These are phyloP conservation scores for Champsocephalus gunnari DNA, from an alignment of 2,797 vertebrate genomes.

Conservation along the genomic window DNA sequence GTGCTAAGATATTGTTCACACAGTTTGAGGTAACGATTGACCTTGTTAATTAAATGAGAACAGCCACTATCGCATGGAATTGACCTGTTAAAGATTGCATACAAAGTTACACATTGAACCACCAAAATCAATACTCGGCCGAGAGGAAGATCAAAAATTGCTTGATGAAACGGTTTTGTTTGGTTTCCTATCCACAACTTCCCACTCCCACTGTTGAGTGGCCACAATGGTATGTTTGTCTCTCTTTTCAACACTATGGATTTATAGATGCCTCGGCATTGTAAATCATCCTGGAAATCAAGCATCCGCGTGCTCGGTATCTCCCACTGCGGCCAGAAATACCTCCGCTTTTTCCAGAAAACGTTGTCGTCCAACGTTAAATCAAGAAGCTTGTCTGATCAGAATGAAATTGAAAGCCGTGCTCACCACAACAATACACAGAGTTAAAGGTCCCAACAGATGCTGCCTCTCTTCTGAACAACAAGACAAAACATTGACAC, in stretches of 20 bases:
- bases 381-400: slow-evolving; percentile 69
- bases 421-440: slow-evolving; percentile 50
- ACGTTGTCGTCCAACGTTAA: slow-evolving; percentile 62
- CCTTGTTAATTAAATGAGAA: slow-evolving; percentile 75
- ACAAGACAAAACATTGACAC: slow-evolving; percentile 55
- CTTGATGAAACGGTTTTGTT: slow-evolving; percentile 67
- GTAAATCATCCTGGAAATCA: slow-evolving; percentile 75
- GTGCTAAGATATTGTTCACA: slow-evolving; percentile 21
- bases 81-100: slow-evolving; percentile 58
- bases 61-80: slow-evolving; percentile 36
- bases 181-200: slow-evolving; percentile 62
- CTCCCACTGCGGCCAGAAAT: slow-evolving; percentile 67
- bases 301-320: slow-evolving; percentile 62
- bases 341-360: slow-evolving; percentile 66
- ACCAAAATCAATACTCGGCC: slow-evolving; percentile 54
- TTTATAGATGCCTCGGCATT: slow-evolving; percentile 70
- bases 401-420: slow-evolving; percentile 61
- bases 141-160: slow-evolving; percentile 63
- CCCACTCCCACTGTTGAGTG: slow-evolving; percentile 71
- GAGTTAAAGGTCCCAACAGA: slow-evolving; percentile 60
- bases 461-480: slow-evolving; percentile 44
- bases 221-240: slow-evolving; percentile 72
- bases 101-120: slow-evolving; percentile 57
- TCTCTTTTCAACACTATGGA: slow-evolving; percentile 73
- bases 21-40: slow-evolving; percentile 63